Evolutionary conservation across 1,140 invertebrate genomes (phyloP), one percentile per base, ranked within the genome.

Genomic region (Cydia splendana): DNA sequence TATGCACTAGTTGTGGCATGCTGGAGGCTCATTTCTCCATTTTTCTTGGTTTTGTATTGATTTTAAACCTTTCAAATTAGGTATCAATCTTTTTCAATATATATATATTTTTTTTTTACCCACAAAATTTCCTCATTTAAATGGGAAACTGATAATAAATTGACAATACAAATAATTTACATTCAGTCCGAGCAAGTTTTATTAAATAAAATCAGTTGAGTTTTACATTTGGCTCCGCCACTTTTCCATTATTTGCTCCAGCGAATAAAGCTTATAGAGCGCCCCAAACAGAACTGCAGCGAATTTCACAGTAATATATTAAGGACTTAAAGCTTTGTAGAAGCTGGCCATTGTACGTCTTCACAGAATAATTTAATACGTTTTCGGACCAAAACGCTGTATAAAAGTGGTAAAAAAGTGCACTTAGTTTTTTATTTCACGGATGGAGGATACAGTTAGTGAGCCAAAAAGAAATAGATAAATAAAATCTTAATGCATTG

Each of bases 251-350:
- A 71, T 71, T 45, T 71, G 38, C 67, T 71, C 24, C 67, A 71
- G 7, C n/a, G 38, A 71, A 71, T 71, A 71, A 71, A 71, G 18
- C 67, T 71, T 42, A 71, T 71, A 45, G n/a, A 45, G 38, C 30
- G 3, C 13, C 9, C 67, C 67, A 71, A 71, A 71, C 34, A 71
- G 67, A 42, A 10, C 30, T 71, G 38, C 5, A 38, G 34, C 6
- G 67, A 71, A 71, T 71, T 71, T 71, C 67, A 20, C 34, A 71
- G 67, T 45, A 45, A 71, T 71, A 71, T 71, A 71, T 71, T 71
- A 45, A 71, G 67, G 67, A 71, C 34, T 71, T 71, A 71, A 45
- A 4, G 34, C 34, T 71, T 71, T 45, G 67, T 71, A 71, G 34
- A 45, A 71, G 34, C 67, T 71, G n/a, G 67, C 67, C 67, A 71